These are phyloP conservation scores for Caenorhabditis sp. DNA, from an alignment of 2,888 invertebrate species.

Conservation along the genomic window DNA sequence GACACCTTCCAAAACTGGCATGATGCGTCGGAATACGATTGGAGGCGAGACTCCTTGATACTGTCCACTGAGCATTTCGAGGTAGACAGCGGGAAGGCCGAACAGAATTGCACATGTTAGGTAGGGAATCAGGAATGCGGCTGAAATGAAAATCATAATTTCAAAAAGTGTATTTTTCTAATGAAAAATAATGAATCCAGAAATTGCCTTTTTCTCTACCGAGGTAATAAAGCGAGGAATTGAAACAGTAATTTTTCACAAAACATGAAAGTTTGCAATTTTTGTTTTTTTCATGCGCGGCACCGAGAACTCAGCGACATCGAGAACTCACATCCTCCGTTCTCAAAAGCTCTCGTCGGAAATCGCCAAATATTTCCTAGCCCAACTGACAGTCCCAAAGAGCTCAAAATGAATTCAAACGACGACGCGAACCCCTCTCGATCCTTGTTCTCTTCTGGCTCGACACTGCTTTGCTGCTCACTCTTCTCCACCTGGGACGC, in stretches of 20 bases:
- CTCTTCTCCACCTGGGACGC: too few relatives aligned
- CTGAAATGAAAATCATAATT: constrained; percentile 50
- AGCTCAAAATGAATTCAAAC: constrained; percentile 31
- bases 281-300: too few relatives aligned
- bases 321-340: constrained; percentile 41
- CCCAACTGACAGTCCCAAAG: constrained; percentile 46
- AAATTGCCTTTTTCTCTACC: neutral
- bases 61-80: constrained; percentile 71
- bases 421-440: neutral
- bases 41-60: constrained; percentile 38
- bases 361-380: constrained; percentile 61
- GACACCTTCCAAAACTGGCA: constrained; percentile 75
- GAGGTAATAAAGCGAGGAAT: too few relatives aligned
- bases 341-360: constrained; percentile 60
- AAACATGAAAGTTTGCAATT: too few relatives aligned
- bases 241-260: too few relatives aligned
- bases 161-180: neutral
- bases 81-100: constrained; percentile 70
- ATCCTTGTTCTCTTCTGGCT: neutral
- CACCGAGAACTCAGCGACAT: too few relatives aligned
- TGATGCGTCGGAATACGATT: constrained; percentile 29
- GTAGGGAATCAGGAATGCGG: constrained; percentile 72
- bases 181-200: neutral
- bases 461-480: too few relatives aligned
- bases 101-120: constrained; percentile 70